Conservation (phyloP, 2,113 vertebrate genomes). For the Lasiurus cinereus region DNA sequence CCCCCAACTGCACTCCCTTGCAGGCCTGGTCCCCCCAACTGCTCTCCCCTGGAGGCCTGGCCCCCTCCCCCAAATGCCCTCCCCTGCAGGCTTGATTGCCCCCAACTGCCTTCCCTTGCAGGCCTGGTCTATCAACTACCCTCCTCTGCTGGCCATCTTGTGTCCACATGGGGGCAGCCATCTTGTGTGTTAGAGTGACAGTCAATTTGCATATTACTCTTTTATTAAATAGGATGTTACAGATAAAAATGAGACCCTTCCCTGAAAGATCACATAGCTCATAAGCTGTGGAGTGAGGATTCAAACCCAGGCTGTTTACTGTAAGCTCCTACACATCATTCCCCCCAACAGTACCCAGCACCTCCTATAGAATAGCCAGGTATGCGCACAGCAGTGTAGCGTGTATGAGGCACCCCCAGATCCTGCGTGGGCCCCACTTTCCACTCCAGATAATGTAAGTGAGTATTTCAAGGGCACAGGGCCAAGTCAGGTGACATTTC, state of each 20-base stretch:
- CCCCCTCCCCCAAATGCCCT: no score
- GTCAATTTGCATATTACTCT: no score
- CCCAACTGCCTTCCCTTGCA: no score
- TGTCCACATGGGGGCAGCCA: no score
- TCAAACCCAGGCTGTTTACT: not conserved
- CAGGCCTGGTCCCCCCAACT: no score
- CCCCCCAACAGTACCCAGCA: rapidly evolving
- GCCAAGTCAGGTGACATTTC: not conserved
- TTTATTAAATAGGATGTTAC: not conserved
- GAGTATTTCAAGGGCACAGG: not conserved
- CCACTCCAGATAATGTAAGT: not conserved
- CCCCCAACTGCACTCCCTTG: no score
- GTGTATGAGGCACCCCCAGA: rapidly evolving
- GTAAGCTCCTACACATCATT: not conserved
- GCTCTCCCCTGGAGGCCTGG: no score
- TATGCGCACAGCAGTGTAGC: no score
- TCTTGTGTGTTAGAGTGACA: no score
- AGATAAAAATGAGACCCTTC: not conserved
- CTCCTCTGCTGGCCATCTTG: no score
- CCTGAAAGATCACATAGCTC: not conserved
- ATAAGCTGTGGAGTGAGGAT: not conserved
- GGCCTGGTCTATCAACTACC: no score
- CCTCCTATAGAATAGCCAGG: not conserved
- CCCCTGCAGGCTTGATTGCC: no score
- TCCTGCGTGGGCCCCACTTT: not conserved